A percentile compares a stretch with the other conserved stretches of the same genome.
phyloP scores from a whole-genome alignment of 2,797 vertebrate genomes.

The Schizopygopsis pylzovi region DNA sequence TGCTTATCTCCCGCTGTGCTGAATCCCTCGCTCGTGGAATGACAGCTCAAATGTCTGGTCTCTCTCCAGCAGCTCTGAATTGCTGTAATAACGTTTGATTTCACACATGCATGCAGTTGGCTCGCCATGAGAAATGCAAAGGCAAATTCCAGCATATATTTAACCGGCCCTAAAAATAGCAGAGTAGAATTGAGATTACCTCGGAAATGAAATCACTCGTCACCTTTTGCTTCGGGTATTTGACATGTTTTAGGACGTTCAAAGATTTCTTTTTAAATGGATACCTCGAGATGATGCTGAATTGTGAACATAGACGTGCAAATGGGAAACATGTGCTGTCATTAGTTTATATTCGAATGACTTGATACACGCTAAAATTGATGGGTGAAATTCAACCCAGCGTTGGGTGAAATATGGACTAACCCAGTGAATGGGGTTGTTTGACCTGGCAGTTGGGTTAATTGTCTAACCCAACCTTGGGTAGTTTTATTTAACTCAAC shows the following conservation, averaged over 20 bases:
- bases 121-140: constrained; percentile 42
- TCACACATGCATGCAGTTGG: constrained; percentile 58
- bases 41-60: constrained; percentile 29
- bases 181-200: constrained; percentile 52
- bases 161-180: constrained; percentile 62
- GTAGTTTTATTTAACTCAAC: too few relatives aligned
- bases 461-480: too few relatives aligned
- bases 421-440: too few relatives aligned
- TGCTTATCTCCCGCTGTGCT: constrained; percentile 61
- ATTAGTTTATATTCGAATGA: neutral
- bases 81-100: constrained; percentile 61
- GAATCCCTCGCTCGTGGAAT: constrained; percentile 49
- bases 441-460: too few relatives aligned
- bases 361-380: neutral
- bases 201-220: constrained; percentile 52
- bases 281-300: neutral
- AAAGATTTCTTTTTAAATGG: constrained; percentile 32
- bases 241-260: constrained; percentile 44
- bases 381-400: too few relatives aligned
- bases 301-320: neutral
- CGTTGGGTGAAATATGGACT: too few relatives aligned
- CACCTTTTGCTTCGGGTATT: constrained; percentile 43
- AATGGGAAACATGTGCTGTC: neutral
- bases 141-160: constrained; percentile 59
- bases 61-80: constrained; percentile 46